Percentiles rank a stretch among this genome's conserved stretches.
Conservation (phyloP, 2,888 invertebrate genomes). For the Eupithecia pulchellata region DNA sequence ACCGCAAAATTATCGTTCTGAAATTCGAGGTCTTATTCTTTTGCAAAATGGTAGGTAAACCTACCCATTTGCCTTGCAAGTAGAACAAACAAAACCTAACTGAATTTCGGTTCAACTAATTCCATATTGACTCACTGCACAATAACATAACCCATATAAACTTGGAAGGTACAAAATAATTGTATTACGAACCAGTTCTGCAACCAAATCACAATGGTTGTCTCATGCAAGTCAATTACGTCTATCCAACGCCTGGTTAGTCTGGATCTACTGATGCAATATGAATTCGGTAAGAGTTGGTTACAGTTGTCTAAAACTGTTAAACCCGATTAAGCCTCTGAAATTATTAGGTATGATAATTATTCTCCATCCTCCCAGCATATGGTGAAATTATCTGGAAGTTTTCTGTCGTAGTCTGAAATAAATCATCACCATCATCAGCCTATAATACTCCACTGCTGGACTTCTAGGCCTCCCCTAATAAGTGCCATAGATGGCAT, state of each 20-base stretch:
- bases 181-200: conserved; percentile 54
- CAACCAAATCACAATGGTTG: conserved; percentile 76
- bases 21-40: neutral
- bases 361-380: too few relatives aligned
- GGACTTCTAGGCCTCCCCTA: too few relatives aligned
- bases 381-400: too few relatives aligned
- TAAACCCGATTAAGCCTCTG: conserved; percentile 68
- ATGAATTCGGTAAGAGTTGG: conserved; percentile 70
- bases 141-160: conserved; percentile 26
- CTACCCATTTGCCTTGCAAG: neutral
- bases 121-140: conserved; percentile 8
- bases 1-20: too few relatives aligned
- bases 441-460: too few relatives aligned
- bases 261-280: conserved; percentile 73
- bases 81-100: conserved; percentile 1
- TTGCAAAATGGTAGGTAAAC: neutral
- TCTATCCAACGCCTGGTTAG: conserved; percentile 80
- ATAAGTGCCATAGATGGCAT: too few relatives aligned
- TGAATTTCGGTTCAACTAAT: conserved; percentile 2
- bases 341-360: conserved; percentile 57
- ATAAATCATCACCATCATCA: too few relatives aligned
- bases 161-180: conserved; percentile 50
- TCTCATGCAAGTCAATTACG: conserved; percentile 82
- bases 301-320: conserved; percentile 69
- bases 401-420: too few relatives aligned